These are phyloP conservation scores for Ectemnius lituratus DNA, from an alignment of 2,888 invertebrate genomes.

Conservation along the genomic window DNA sequence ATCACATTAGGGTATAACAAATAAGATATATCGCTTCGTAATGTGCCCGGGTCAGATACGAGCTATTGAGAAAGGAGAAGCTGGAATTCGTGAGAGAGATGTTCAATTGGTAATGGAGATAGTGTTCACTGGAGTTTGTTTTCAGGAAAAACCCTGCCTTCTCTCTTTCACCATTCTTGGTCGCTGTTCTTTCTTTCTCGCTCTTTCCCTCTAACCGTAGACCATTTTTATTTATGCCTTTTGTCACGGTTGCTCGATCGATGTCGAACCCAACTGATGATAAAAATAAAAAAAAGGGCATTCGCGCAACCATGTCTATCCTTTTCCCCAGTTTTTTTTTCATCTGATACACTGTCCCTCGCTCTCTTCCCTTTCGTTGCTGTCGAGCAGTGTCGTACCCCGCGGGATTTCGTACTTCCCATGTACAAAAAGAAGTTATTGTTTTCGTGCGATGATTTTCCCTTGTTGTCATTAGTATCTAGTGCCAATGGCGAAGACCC, in stretches of 20 bases:
- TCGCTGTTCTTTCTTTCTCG: conserved; percentile 1
- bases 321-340: background rate
- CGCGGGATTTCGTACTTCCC: too few relatives aligned
- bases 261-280: conserved; percentile 33
- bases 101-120: conserved; percentile 42
- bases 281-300: conserved; percentile 30
- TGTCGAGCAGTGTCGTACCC: too few relatives aligned
- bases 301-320: background rate
- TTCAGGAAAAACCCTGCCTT: conserved; percentile 29
- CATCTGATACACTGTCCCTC: background rate
- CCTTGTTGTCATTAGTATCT: conserved; percentile 5
- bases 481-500: background rate
- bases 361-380: too few relatives aligned
- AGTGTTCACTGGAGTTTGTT: conserved; percentile 34
- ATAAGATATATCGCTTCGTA: background rate
- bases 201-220: background rate
- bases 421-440: conserved; percentile 10
- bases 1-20: background rate
- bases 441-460: conserved; percentile 19
- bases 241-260: conserved; percentile 35
- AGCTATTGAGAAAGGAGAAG: background rate
- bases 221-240: conserved; percentile 23
- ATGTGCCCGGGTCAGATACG: background rate
- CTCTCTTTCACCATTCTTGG: conserved; percentile 1
- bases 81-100: conserved; percentile 5